These are phyloP conservation scores for Musca domestica DNA, from an alignment of 1,140 invertebrate genomes.

Conservation along the genomic window DNA sequence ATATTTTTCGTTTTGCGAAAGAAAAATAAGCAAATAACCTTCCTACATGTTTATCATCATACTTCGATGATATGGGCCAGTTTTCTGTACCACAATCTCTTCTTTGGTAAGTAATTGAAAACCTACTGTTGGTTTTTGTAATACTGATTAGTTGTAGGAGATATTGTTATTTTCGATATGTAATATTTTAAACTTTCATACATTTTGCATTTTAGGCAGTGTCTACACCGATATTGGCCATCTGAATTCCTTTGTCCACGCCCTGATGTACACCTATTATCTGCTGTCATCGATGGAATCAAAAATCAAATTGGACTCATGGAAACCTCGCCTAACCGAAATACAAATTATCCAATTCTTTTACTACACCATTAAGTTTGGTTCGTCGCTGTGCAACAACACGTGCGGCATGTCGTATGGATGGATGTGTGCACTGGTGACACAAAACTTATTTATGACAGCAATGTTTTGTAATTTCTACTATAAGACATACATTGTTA, in stretches of 20 bases:
- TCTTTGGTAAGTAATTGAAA: background rate
- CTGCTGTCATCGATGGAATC: background rate
- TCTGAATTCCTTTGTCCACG: background rate
- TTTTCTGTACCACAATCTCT: background rate
- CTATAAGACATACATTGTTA: background rate
- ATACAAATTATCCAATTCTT: slow-evolving; percentile 11
- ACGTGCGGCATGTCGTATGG: background rate
- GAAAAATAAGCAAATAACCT: background rate
- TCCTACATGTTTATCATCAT: slow-evolving; percentile 12
- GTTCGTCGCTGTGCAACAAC: background rate
- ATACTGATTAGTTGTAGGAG: no score
- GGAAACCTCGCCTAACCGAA: background rate
- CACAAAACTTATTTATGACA: slow-evolving; percentile 4
- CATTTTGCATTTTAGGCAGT: background rate
- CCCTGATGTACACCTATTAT: slow-evolving; percentile 1
- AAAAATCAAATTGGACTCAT: background rate
- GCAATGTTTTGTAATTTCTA: slow-evolving; percentile 1
- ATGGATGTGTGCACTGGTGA: background rate
- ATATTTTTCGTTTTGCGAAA: slow-evolving; percentile 5
- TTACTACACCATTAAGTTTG: background rate
- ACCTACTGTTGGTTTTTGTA: no score
- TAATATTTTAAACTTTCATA: no score
- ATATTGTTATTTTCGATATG: no score
- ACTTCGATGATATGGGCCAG: background rate
- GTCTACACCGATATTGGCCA: background rate